phyloP scores from a whole-genome alignment of 2,888 invertebrate genomes.

The Drosophila neutralis region DNA sequence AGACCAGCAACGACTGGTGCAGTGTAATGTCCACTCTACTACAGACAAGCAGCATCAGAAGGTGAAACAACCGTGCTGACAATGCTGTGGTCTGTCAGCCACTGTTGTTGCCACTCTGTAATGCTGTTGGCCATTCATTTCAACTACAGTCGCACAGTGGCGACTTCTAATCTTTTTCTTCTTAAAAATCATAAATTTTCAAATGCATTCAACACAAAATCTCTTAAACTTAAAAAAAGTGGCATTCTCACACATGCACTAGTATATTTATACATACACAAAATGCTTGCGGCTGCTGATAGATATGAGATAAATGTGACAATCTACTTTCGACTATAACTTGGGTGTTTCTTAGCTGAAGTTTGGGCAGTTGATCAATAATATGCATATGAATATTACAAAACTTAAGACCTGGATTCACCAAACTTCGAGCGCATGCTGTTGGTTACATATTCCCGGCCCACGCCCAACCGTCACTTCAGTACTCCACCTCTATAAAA shows the following conservation, averaged over 20 bases:
- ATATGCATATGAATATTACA: no score
- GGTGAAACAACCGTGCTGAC: slow-evolving; percentile 44
- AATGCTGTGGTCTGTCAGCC: slow-evolving; percentile 59
- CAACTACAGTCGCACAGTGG: not conserved
- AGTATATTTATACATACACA: no score
- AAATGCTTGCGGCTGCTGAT: no score
- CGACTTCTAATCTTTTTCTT: not conserved
- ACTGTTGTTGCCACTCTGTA: not conserved
- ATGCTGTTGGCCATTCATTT: not conserved
- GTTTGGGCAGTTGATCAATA: no score
- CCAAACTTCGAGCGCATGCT: no score
- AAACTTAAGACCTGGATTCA: no score
- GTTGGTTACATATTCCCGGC: no score
- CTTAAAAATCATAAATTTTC: not conserved
- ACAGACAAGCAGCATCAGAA: slow-evolving; percentile 29
- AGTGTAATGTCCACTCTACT: slow-evolving; percentile 49
- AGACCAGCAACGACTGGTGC: slow-evolving; percentile 41
- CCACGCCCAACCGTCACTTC: no score
- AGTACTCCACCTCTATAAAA: not conserved
- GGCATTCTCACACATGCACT: no score
- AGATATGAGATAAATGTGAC: no score
- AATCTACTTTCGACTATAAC: no score
- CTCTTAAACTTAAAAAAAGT: not conserved
- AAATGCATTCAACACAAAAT: not conserved
- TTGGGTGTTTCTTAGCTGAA: no score